Conservation (phyloP, 1,140 invertebrate species). For the Diorhabda sublineata region DNA sequence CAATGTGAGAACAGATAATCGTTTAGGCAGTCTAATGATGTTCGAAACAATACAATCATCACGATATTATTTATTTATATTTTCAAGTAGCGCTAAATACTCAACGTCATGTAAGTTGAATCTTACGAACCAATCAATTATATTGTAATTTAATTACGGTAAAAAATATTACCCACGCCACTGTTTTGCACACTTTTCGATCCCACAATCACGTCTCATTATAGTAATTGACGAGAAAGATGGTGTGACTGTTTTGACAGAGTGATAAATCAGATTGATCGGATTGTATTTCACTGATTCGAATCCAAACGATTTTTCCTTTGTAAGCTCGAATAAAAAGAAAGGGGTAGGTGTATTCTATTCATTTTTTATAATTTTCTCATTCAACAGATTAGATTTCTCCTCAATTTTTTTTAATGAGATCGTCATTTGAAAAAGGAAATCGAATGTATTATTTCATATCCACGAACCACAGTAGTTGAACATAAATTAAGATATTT, state of each 20-base stretch:
- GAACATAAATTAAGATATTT: no score
- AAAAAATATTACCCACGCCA: not conserved
- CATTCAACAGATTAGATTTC: not conserved
- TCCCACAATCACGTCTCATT: conserved; percentile 27
- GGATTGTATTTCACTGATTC: conserved; percentile 30
- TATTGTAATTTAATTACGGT: no score
- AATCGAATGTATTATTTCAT: no score
- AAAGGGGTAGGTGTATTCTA: conserved; percentile 1
- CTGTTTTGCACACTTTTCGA: not conserved
- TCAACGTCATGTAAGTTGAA: no score
- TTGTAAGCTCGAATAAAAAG: conserved; percentile 1
- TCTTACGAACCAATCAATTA: no score
- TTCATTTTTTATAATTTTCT: not conserved
- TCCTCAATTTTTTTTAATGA: not conserved
- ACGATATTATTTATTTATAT: no score
- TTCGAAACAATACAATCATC: no score
- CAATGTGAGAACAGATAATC: no score
- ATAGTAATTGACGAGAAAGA: conserved; percentile 29
- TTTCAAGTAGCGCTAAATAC: no score
- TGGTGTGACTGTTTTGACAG: conserved; percentile 25
- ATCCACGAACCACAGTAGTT: no score
- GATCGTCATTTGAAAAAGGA: not conserved
- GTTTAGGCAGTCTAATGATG: no score
- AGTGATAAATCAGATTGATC: conserved; percentile 32
- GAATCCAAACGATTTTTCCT: conserved; percentile 27